These are phyloP conservation scores for Alouatta palliata DNA, from an alignment of 2,113 vertebrate genomes.

Conservation along the genomic window DNA sequence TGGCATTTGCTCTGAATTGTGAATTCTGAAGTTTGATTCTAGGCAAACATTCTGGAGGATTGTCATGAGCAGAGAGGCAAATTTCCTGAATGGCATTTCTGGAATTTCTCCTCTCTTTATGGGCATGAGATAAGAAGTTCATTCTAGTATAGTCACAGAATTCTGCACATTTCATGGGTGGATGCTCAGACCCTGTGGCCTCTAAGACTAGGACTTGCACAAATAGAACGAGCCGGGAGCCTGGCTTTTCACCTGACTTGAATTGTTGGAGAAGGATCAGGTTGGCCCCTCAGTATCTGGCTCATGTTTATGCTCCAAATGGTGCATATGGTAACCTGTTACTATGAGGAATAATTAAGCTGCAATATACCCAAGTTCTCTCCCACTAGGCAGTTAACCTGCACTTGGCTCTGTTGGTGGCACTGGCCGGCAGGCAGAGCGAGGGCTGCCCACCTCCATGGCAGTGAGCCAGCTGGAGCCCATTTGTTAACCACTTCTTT, in stretches of 20 bases:
- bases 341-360: conserved; percentile 57
- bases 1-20: background rate
- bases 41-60: background rate
- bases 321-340: conserved; percentile 39
- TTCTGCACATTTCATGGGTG: background rate
- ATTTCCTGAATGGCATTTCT: background rate
- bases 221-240: background rate
- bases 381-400: conserved; percentile 63
- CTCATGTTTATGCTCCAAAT: conserved; percentile 35
- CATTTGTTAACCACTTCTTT: conserved; percentile 27
- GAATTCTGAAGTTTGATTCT: conserved; percentile 32
- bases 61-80: background rate
- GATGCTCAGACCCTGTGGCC: background rate
- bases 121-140: background rate
- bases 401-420: conserved; percentile 60
- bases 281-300: conserved; percentile 22
- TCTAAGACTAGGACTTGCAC: background rate
- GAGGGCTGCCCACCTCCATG: conserved; percentile 29
- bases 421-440: background rate
- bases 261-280: conserved; percentile 29
- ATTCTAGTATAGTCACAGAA: background rate
- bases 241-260: background rate
- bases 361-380: conserved; percentile 26
- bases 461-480: conserved; percentile 22
- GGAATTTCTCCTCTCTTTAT: background rate